Evolutionary conservation across 2,113 vertebrate species (phyloP), one percentile per base, ranked within the genome.

Genomic region (Corythoichthys haematopterus): DNA sequence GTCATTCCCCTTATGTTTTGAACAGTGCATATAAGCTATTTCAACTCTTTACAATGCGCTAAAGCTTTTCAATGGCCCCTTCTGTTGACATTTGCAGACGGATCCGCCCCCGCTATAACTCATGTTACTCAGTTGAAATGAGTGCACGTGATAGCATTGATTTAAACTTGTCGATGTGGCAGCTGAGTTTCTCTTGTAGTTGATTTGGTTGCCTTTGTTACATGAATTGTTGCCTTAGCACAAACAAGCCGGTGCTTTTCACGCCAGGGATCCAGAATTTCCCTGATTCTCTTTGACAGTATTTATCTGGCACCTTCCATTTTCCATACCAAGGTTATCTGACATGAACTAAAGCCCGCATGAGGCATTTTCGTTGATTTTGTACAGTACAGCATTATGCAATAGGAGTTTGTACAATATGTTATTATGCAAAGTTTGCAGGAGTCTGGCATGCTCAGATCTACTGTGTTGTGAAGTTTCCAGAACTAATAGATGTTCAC

Each of bases 351-450:
- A 56, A 50, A 77, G 51, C 68, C 64, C 40, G n/a, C 36, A 4
- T n/a, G 7, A 37, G 47, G 66, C 66, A 48, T 6, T 53, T 75
- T 61, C 33, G 59, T 76, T 61, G 2, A 43, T 80, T 84, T 81
- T 87, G 82, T 83, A 81, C 70, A 82, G 71, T 82, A 62, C 16
- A n/a, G 81, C 55, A 75, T 80, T 87, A 89, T 89, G 87, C 85
- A 86, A 85, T 76, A 74, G 67, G 70, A 51, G 58, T 82, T 77
- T 85, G 81, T 88, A 80, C 60, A 85, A 76, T 86, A 86, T 73
- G 74, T 65, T 75, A 85, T 79, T 89, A 88, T 90, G 88, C 88
- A 90, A 88, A 76, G 57, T 62, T 77, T 73, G 75, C 69, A 69
- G 74, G 57, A 70, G 70, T 86, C 71, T 68, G 74, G 86, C 85